A percentile compares a stretch with the other conserved stretches of the same genome.
These are phyloP conservation scores for Xestia xanthographa DNA, from an alignment of 2,888 invertebrate species.

Conservation along the genomic window DNA sequence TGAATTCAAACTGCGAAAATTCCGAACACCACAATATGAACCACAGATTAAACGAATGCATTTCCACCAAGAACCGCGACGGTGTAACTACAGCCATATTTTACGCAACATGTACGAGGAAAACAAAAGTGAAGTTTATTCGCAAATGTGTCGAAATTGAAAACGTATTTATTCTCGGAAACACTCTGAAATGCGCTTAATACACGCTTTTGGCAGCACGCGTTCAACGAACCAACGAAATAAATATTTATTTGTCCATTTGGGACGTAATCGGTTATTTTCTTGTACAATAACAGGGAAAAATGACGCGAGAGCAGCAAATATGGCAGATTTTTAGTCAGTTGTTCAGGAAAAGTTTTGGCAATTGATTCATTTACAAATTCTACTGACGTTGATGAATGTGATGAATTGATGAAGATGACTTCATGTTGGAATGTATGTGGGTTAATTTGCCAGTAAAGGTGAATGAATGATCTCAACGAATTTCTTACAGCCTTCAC, in stretches of 20 bases:
- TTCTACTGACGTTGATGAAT: neutral
- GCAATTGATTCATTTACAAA: slow-evolving; percentile 13
- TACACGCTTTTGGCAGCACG: slow-evolving; percentile 71
- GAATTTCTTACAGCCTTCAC: neutral
- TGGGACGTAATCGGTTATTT: slow-evolving; percentile 1
- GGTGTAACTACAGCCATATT: slow-evolving; percentile 69
- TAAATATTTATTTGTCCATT: slow-evolving; percentile 37
- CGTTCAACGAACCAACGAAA: slow-evolving; percentile 60
- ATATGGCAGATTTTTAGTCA: slow-evolving; percentile 16
- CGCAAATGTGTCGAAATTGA: slow-evolving; percentile 74
- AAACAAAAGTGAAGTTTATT: slow-evolving; percentile 69
- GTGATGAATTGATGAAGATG: too few relatives aligned
- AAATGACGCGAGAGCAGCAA: neutral
- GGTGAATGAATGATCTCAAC: slow-evolving; percentile 11
- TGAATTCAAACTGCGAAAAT: neutral
- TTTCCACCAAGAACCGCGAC: slow-evolving; percentile 25
- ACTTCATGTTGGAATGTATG: neutral
- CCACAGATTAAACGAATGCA: neutral
- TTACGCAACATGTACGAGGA: slow-evolving; percentile 78
- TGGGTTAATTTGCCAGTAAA: neutral
- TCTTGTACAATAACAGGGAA: neutral
- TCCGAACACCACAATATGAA: neutral
- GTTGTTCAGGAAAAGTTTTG: neutral
- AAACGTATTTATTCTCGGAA: slow-evolving; percentile 75
- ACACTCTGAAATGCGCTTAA: slow-evolving; percentile 69